A percentile compares a stretch with the other conserved stretches of the same genome.
Evolutionary conservation across 2,113 vertebrate species (phyloP).

Genomic region (Pycnonotus jocosus): DNA sequence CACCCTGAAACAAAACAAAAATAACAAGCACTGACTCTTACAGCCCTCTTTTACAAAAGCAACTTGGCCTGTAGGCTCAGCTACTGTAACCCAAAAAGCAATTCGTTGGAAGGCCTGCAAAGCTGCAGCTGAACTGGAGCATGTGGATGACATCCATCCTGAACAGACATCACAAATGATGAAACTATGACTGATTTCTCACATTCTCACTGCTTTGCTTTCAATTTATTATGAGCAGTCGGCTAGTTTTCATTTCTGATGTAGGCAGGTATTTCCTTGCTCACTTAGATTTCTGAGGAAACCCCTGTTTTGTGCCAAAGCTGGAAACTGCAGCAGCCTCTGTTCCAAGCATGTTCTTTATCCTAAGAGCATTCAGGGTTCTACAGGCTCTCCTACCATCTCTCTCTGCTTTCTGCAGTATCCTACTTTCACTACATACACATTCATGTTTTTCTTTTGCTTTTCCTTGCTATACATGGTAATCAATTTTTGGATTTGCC

Average conservation of each 20-base stretch:
- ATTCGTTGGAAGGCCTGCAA: background rate
- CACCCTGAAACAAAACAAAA: slow-evolving; percentile 77
- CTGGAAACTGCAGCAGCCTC: background rate
- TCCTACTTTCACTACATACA: background rate
- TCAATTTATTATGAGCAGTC: background rate
- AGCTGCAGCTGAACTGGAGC: background rate
- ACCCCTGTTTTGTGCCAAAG: background rate
- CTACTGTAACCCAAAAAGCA: background rate
- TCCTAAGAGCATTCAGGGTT: background rate
- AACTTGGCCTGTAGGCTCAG: background rate
- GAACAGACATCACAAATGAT: background rate
- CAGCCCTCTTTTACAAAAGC: background rate
- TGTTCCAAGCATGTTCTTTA: background rate
- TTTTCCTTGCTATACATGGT: background rate
- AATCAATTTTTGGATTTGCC: background rate
- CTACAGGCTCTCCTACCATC: background rate
- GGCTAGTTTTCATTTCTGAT: background rate
- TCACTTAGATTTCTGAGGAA: background rate
- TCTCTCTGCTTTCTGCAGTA: background rate
- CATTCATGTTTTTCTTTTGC: background rate
- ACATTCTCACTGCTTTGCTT: background rate
- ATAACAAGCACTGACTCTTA: background rate
- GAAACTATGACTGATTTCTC: background rate
- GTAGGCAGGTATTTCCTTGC: background rate
- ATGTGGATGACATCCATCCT: background rate